Evolutionary conservation across 2,797 vertebrate species (phyloP).

Genomic region (Acestrorhynchus altus): DNA sequence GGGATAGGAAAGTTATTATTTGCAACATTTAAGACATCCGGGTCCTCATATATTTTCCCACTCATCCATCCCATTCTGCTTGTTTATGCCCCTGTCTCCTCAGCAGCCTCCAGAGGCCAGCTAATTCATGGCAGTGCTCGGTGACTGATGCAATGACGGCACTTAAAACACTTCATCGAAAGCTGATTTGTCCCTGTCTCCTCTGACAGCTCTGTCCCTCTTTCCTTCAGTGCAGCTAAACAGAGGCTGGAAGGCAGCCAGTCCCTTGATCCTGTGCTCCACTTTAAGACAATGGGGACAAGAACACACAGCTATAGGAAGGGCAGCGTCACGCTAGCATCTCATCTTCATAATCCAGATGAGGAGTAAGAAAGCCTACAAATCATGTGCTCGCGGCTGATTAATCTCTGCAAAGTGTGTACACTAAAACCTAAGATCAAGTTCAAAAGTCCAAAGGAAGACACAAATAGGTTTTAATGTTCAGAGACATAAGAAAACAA

Average conservation of each 20-base stretch:
- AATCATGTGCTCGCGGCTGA: not conserved
- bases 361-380: conserved; percentile 14
- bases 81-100: conserved; percentile 74
- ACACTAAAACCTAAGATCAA: not conserved
- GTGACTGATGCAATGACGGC: conserved; percentile 69
- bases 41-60: conserved; percentile 78
- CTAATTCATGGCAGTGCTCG: conserved; percentile 73
- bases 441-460: not conserved
- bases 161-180: conserved; percentile 82
- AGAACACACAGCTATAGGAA: conserved; percentile 60
- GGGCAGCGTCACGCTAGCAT: conserved; percentile 45
- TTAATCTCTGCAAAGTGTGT: too few species aligned
- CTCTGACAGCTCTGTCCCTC: conserved; percentile 74
- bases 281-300: conserved; percentile 75
- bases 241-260: conserved; percentile 76
- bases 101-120: conserved; percentile 68
- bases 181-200: conserved; percentile 83
- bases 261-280: conserved; percentile 67
- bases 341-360: conserved; percentile 35
- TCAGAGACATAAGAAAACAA: not conserved
- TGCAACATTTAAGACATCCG: conserved; percentile 73
- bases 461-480: not conserved
- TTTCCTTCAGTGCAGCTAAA: conserved; percentile 70
- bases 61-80: conserved; percentile 68
- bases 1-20: conserved; percentile 63